These are phyloP conservation scores for Leptinotarsa undecemlineata DNA, from an alignment of 1,140 invertebrate genomes.

Conservation along the genomic window DNA sequence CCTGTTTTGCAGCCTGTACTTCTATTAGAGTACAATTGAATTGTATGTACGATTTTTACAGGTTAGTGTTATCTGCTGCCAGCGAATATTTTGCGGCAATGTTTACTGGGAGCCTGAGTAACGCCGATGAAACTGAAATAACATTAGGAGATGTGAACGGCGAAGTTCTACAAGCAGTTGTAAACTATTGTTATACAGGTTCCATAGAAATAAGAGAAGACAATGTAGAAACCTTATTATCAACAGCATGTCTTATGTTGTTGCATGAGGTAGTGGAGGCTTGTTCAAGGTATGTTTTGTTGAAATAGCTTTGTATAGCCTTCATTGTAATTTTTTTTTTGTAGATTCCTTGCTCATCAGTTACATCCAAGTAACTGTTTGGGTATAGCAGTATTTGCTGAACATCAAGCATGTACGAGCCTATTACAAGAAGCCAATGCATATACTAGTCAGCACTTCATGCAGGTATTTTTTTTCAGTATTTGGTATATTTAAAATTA, in stretches of 20 bases:
- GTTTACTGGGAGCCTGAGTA: constrained; percentile 86
- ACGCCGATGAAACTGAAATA: constrained; percentile 83
- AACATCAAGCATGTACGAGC: constrained; percentile 81
- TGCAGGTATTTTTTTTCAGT: constrained; percentile 61
- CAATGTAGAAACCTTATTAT: constrained; percentile 82
- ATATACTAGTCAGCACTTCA: constrained; percentile 79
- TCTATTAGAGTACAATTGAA: background rate
- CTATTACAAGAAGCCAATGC: constrained; percentile 78
- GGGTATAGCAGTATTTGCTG: constrained; percentile 90
- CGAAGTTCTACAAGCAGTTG: constrained; percentile 79
- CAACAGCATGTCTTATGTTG: constrained; percentile 85
- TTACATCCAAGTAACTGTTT: constrained; percentile 93
- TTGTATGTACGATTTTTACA: constrained; percentile 46
- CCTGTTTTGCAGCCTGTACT: no score
- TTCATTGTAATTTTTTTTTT: constrained; percentile 7
- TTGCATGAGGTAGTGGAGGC: constrained; percentile 85
- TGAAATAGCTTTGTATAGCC: background rate
- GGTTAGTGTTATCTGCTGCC: constrained; percentile 82
- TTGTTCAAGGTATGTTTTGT: constrained; percentile 66
- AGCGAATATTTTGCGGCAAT: constrained; percentile 95
- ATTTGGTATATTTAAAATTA: background rate
- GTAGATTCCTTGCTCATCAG: constrained; percentile 82
- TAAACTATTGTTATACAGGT: constrained; percentile 91
- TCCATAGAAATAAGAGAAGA: constrained; percentile 76
- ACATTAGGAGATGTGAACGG: constrained; percentile 81